phyloP scores from a whole-genome alignment of 2,797 vertebrate genomes.

The Ctenochaetus hawaiiensis region DNA sequence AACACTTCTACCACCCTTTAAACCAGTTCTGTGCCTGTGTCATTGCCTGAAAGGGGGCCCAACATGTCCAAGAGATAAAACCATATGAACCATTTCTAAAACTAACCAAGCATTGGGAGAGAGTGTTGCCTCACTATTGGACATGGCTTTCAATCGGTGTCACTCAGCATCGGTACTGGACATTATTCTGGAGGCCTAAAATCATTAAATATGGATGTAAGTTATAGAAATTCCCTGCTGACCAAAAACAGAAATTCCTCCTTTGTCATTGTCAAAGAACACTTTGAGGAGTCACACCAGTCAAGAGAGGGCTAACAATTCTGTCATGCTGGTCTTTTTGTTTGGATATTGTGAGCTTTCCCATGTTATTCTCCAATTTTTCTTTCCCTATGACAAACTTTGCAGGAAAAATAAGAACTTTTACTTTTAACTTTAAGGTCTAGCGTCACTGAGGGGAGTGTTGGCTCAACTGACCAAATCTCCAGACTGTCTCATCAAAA shows the following conservation, averaged over 20 bases:
- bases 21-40: no score
- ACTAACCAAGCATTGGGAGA: no score
- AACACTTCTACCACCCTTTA: no score
- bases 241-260: background rate
- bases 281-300: background rate
- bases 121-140: no score
- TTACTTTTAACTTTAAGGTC: background rate
- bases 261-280: no score
- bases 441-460: background rate
- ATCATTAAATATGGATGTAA: background rate
- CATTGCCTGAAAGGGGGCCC: no score
- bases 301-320: background rate
- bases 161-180: background rate
- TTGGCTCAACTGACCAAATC: conserved; percentile 12
- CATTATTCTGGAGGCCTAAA: background rate
- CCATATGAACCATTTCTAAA: no score
- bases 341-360: background rate
- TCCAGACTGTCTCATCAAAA: conserved; percentile 24
- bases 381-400: background rate
- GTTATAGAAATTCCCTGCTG: background rate
- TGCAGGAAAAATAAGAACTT: background rate
- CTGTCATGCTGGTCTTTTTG: background rate
- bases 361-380: background rate
- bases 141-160: background rate
- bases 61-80: no score